Base-by-base conservation (phyloP, 2,888 invertebrate genomes). In the Drosophila nigricruria region DNA sequence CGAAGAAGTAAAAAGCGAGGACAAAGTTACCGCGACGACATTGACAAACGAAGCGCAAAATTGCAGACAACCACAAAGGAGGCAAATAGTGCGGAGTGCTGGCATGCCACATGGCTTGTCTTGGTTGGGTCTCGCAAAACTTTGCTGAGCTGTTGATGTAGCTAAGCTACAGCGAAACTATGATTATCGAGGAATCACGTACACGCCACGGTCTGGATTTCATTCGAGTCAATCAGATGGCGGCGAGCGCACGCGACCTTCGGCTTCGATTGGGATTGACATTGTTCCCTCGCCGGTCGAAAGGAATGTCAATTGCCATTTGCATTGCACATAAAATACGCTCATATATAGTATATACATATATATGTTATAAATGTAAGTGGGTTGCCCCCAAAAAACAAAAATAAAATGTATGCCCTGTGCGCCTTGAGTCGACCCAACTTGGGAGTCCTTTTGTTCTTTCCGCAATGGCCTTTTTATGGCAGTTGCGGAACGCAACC, bases 111-210 rank as follows among this genome's bases (percentile, higher is more conserved):
- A 53, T 53, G 53, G 50, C 34, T 23, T 20, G 43, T 23, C 54
- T 36, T 20, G 18, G 30, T 40, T 47, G 50, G 56, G 20, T 5
- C n/a, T 60, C n/a, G 59, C 59, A 52, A 70, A 79, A 79, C 65
- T 81, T 84, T 53, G 45, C 27, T 56, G 56, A 54, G 68, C 34
- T 61, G 54, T 61, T 52, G 62, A 30, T 80, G 87, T 85, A 84
- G 47, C 81, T 74, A 42, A 71, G 69, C 73, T 77, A 76, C 77
- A 78, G 70, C 56, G 45, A n/a, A 38, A 23, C 43, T 50, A 77
- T 66, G 84, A 89, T 91, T 91, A 91, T 77, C 83, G 83, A 77
- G 74, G 84, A 91, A 91, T 88, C 89, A 90, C 88, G 88, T 90
- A 82, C 74, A 62, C 67, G 81, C 50, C 74, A 79, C 71, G 62